phyloP scores from a whole-genome alignment of 1,140 invertebrate species.

The Dreissena rostriformis region DNA sequence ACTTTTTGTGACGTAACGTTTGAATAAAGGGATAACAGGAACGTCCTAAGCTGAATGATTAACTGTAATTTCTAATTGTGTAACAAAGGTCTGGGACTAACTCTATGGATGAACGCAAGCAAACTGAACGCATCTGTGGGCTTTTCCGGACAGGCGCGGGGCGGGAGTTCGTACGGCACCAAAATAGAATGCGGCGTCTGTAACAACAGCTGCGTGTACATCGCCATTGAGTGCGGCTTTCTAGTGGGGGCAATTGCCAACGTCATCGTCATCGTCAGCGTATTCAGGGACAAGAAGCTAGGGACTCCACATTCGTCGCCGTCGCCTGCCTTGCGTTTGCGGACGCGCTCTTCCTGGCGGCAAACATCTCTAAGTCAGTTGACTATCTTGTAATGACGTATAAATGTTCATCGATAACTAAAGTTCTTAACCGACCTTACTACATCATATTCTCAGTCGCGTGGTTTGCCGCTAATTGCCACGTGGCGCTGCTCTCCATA shows the following conservation, averaged over 20 bases:
- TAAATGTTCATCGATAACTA: not conserved
- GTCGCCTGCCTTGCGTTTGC: constrained; percentile 37
- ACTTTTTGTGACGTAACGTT: no score
- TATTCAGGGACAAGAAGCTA: constrained; percentile 26
- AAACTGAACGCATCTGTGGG: no score
- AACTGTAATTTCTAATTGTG: no score
- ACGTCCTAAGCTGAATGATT: no score
- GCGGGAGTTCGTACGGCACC: no score
- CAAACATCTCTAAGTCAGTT: constrained; percentile 22
- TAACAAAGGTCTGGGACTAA: no score
- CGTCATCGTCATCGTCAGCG: constrained; percentile 22
- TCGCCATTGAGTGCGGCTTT: constrained; percentile 35
- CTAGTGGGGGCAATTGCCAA: constrained; percentile 31
- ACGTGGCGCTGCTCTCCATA: constrained; percentile 42
- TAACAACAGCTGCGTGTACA: constrained; percentile 27
- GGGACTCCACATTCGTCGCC: constrained; percentile 49
- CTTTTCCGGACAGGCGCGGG: no score
- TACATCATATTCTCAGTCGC: constrained; percentile 29
- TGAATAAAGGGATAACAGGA: no score
- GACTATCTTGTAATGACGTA: constrained; percentile 11
- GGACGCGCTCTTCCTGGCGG: constrained; percentile 22
- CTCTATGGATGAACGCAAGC: no score
- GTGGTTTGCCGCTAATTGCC: constrained; percentile 49
- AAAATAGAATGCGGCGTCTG: constrained; percentile 29
- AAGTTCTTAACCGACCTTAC: constrained; percentile 1